Conservation (phyloP, 2,797 vertebrate species). For the Fundulus diaphanus region DNA sequence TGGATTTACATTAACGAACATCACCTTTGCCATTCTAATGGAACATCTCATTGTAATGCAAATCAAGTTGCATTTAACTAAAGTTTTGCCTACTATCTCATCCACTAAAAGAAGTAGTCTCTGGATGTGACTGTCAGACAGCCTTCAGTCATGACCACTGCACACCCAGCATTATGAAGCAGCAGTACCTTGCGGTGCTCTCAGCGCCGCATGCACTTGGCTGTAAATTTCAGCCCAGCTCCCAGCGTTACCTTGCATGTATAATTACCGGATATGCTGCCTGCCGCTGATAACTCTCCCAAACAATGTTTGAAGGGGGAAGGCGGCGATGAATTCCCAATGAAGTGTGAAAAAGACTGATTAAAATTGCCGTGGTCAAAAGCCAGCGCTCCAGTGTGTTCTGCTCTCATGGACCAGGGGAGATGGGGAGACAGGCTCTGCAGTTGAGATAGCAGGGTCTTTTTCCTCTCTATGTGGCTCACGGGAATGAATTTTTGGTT, state of each 20-base stretch:
- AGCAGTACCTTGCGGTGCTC: constrained; percentile 71
- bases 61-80: constrained; percentile 39
- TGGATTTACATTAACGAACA: constrained; percentile 42
- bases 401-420: constrained; percentile 74
- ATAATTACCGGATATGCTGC: constrained; percentile 85
- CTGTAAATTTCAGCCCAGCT: constrained; percentile 78
- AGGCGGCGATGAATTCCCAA: constrained; percentile 84
- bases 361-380: constrained; percentile 84
- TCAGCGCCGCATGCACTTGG: constrained; percentile 74
- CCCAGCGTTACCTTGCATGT: constrained; percentile 83
- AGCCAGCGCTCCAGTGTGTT: constrained; percentile 79
- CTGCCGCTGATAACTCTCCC: constrained; percentile 83
- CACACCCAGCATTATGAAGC: constrained; percentile 61
- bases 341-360: constrained; percentile 87
- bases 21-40: constrained; percentile 23
- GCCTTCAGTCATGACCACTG: constrained; percentile 57
- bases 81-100: constrained; percentile 26
- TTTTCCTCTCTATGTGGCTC: constrained; percentile 35
- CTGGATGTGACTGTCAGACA: constrained; percentile 46
- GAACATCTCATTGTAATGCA: constrained; percentile 40
- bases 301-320: constrained; percentile 85
- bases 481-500: constrained; percentile 54
- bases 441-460: constrained; percentile 63
- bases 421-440: constrained; percentile 72
- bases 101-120: constrained; percentile 26